These are phyloP conservation scores for Philhelius pedissequus DNA, from an alignment of 2,888 invertebrate genomes.

Conservation along the genomic window DNA sequence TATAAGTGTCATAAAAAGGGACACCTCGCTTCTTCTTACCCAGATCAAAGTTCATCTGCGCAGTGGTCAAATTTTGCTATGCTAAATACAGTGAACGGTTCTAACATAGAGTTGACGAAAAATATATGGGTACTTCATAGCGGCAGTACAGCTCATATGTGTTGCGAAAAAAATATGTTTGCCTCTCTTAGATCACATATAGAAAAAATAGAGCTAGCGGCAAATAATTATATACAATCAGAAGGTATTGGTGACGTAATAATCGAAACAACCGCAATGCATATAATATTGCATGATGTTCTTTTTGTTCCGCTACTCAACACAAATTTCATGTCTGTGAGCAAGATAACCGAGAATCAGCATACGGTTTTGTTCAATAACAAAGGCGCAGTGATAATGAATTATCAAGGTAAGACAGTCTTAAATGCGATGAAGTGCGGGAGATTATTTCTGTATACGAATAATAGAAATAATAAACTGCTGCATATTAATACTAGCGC, in stretches of 20 bases:
- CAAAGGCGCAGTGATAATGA: background rate
- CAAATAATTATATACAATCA: constrained; percentile 9
- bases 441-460: too few species aligned
- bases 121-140: constrained; percentile 11
- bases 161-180: constrained; percentile 20
- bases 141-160: constrained; percentile 24
- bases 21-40: background rate
- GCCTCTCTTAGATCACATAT: background rate
- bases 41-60: background rate
- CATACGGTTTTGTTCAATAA: background rate
- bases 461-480: too few species aligned
- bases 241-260: background rate
- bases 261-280: background rate
- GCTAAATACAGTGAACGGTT: background rate
- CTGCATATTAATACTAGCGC: too few species aligned
- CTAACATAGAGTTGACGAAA: background rate
- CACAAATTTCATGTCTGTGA: constrained; percentile 20
- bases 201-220: constrained; percentile 16
- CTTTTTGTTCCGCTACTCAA: constrained; percentile 8
- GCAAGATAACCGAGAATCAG: constrained; percentile 1
- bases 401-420: background rate
- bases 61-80: constrained; percentile 13
- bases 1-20: constrained; percentile 25
- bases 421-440: background rate
- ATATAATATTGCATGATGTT: background rate